Evolutionary conservation across 2,113 vertebrate genomes (phyloP).

Genomic region (Pollachius pollachius): DNA sequence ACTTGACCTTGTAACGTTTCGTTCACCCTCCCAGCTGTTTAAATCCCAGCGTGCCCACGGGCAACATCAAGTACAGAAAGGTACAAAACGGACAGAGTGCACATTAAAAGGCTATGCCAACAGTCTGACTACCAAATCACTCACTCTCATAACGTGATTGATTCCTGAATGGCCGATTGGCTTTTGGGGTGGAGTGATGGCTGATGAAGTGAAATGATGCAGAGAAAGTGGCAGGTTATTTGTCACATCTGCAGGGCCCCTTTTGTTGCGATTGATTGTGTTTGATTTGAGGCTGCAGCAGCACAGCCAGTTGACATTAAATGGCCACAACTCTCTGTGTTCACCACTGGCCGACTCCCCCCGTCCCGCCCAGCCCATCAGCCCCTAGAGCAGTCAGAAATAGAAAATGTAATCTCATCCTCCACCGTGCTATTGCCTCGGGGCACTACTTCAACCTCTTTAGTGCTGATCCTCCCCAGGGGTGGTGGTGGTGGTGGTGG

Average conservation of each 20-base stretch:
- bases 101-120: slow-evolving; percentile 35
- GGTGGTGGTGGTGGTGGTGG: slow-evolving; percentile 14
- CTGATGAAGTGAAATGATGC: slow-evolving; percentile 65
- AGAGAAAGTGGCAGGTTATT: slow-evolving; percentile 66
- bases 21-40: slow-evolving; percentile 9
- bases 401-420: slow-evolving; percentile 74
- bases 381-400: slow-evolving; percentile 62
- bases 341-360: slow-evolving; percentile 52
- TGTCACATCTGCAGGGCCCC: slow-evolving; percentile 52
- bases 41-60: not conserved
- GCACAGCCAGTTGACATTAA: slow-evolving; percentile 68
- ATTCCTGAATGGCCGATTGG: slow-evolving; percentile 60
- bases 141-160: slow-evolving; percentile 60
- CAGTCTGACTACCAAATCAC: slow-evolving; percentile 37
- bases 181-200: slow-evolving; percentile 63
- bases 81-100: slow-evolving; percentile 12
- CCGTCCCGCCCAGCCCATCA: not conserved
- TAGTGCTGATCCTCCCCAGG: slow-evolving; percentile 69
- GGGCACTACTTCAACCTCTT: slow-evolving; percentile 71
- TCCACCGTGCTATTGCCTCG: slow-evolving; percentile 60
- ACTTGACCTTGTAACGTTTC: slow-evolving; percentile 26
- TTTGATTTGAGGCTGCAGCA: slow-evolving; percentile 72
- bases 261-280: slow-evolving; percentile 65
- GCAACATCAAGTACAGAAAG: not conserved
- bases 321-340: slow-evolving; percentile 71